Conservation (phyloP, 2,888 invertebrate species). For the Halictus ligatus region DNA sequence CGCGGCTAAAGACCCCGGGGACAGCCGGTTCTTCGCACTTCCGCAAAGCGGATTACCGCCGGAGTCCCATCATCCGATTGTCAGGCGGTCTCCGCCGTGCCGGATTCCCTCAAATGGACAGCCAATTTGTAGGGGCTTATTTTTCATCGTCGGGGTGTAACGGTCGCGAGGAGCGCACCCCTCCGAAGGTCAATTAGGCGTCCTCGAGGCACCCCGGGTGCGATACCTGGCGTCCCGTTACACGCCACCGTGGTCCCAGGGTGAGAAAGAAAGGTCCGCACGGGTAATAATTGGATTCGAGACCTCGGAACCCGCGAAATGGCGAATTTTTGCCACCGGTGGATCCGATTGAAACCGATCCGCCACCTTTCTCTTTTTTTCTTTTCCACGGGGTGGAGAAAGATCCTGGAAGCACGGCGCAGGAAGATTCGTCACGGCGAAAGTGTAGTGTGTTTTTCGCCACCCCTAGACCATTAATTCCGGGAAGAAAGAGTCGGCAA, state of each 20-base stretch:
- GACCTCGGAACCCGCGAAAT: slow-evolving; percentile 18
- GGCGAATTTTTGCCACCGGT: slow-evolving; percentile 6
- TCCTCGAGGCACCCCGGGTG: slow-evolving; percentile 51
- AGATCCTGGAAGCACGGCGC: neutral
- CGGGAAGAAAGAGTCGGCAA: slow-evolving; percentile 67
- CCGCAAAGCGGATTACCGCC: slow-evolving; percentile 49
- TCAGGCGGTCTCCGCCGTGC: neutral
- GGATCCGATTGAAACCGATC: neutral
- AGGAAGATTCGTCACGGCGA: neutral
- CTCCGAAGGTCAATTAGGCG: slow-evolving; percentile 69
- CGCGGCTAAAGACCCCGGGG: neutral
- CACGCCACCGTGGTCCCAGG: slow-evolving; percentile 27
- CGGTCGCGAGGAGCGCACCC: slow-evolving; percentile 61
- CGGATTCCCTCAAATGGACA: slow-evolving; percentile 50
- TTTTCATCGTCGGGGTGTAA: slow-evolving; percentile 55
- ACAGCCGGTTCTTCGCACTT: slow-evolving; percentile 35
- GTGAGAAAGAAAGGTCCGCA: slow-evolving; percentile 24
- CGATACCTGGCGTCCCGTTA: slow-evolving; percentile 67
- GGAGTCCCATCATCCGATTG: slow-evolving; percentile 40
- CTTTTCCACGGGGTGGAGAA: neutral
- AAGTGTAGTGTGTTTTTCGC: neutral
- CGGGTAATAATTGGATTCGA: slow-evolving; percentile 57
- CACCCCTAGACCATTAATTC: slow-evolving; percentile 62
- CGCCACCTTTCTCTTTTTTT: neutral
- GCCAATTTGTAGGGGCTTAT: slow-evolving; percentile 58